Conservation (phyloP, 2,888 invertebrate species). For the Tridacna crocea region DNA sequence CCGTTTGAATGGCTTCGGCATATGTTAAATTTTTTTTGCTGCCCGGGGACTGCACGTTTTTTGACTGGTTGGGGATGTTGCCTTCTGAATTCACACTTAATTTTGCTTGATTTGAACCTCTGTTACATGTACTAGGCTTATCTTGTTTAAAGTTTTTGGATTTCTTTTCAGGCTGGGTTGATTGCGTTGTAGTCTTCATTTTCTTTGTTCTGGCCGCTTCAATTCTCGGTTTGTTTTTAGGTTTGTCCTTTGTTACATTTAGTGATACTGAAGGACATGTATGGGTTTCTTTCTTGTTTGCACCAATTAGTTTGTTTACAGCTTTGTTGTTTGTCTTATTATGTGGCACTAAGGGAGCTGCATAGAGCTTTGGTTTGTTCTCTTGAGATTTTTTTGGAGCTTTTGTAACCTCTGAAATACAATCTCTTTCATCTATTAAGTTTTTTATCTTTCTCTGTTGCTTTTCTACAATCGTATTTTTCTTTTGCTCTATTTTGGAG, state of each 20-base stretch:
- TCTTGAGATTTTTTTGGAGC: not conserved
- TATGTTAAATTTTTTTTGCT: constrained; percentile 14
- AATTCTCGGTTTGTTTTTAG: no score
- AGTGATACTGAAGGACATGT: no score
- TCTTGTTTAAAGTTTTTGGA: no score
- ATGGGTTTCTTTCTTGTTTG: no score
- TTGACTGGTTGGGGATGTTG: not conserved
- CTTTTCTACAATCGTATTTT: constrained; percentile 13
- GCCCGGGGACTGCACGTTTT: constrained; percentile 1
- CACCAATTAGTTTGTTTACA: not conserved
- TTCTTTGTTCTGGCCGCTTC: not conserved
- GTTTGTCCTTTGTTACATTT: no score
- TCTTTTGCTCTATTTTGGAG: constrained; percentile 12
- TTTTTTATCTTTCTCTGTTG: constrained; percentile 16
- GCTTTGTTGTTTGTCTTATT: not conserved
- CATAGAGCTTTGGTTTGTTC: not conserved
- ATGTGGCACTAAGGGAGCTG: not conserved
- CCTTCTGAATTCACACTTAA: not conserved
- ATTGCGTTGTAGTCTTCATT: not conserved
- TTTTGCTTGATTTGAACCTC: not conserved
- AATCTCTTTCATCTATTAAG: not conserved
- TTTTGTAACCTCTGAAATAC: not conserved
- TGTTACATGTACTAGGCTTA: no score
- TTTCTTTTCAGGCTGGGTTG: not conserved
- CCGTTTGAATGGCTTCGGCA: constrained; percentile 25